Evolutionary conservation across 2,113 vertebrate species (phyloP).

Genomic region (Pelvicachromis taeniatus): DNA sequence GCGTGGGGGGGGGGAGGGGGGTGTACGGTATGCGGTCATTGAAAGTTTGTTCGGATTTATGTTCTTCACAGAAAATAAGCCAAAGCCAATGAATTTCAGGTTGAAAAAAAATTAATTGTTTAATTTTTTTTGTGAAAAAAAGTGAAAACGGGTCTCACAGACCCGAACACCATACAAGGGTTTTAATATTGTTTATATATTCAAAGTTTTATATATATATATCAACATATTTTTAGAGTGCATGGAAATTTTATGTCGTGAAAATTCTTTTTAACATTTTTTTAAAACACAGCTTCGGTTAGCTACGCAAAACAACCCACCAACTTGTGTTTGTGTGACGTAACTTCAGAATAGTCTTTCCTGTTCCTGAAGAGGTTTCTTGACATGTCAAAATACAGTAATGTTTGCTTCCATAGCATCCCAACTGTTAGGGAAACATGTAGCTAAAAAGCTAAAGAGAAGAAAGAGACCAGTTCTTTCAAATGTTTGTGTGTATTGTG

Average conservation of each 20-base stretch:
- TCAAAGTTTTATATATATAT: no score
- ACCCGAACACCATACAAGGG: no score
- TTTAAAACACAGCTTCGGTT: background rate
- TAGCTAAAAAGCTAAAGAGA: background rate
- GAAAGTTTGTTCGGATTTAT: no score
- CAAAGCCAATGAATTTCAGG: no score
- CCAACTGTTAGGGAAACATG: background rate
- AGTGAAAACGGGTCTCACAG: no score
- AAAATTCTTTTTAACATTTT: background rate
- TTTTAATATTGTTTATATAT: no score
- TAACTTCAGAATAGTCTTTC: background rate
- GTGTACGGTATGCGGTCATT: no score
- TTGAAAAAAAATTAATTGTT: no score
- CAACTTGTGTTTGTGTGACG: background rate
- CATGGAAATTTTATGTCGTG: background rate
- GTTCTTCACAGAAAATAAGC: no score
- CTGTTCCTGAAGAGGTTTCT: background rate
- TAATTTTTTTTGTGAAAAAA: no score
- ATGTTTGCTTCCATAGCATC: rapidly evolving
- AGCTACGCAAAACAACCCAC: background rate
- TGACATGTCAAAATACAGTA: background rate
- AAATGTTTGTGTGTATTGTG: background rate
- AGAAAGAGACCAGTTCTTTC: background rate
- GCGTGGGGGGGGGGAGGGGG: no score
- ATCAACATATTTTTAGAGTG: background rate